These are phyloP conservation scores for Caloenas nicobarica DNA, from an alignment of 2,113 vertebrate genomes.

Conservation along the genomic window DNA sequence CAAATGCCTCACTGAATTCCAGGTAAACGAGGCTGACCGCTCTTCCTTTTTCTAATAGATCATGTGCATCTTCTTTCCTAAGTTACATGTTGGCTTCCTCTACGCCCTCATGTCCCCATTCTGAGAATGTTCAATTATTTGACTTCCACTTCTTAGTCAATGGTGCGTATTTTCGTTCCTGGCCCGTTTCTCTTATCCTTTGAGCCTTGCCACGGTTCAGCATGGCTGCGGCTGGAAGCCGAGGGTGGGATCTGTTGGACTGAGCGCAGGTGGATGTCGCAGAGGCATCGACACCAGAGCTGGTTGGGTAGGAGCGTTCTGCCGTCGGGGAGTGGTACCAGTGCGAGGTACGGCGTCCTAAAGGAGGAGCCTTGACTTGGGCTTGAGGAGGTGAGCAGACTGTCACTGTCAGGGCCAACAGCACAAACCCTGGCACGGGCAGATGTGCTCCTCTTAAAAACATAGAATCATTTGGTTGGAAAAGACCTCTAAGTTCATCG, in stretches of 20 bases:
- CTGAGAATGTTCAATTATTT: not conserved
- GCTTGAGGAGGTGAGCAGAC: not conserved
- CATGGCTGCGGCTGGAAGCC: not conserved
- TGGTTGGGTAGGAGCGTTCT: not conserved
- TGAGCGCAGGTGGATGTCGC: not conserved
- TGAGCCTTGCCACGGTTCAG: not conserved
- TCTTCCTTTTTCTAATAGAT: not conserved
- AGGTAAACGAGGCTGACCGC: not conserved
- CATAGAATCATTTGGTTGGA: too few relatives aligned
- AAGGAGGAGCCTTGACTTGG: not conserved
- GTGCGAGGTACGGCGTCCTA: not conserved
- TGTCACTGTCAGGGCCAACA: fast-evolving
- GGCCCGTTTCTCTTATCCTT: not conserved
- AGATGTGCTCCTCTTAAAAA: not conserved
- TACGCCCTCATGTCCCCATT: not conserved
- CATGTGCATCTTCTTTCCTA: not conserved
- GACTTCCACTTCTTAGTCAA: not conserved
- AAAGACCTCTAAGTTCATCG: too few relatives aligned
- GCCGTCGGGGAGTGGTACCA: not conserved
- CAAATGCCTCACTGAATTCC: not conserved
- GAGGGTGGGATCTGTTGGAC: not conserved
- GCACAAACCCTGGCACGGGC: not conserved
- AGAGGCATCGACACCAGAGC: not conserved
- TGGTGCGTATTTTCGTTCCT: not conserved
- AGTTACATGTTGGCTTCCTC: not conserved